phyloP scores from a whole-genome alignment of 2,888 invertebrate genomes.

The Girardia tigrina region DNA sequence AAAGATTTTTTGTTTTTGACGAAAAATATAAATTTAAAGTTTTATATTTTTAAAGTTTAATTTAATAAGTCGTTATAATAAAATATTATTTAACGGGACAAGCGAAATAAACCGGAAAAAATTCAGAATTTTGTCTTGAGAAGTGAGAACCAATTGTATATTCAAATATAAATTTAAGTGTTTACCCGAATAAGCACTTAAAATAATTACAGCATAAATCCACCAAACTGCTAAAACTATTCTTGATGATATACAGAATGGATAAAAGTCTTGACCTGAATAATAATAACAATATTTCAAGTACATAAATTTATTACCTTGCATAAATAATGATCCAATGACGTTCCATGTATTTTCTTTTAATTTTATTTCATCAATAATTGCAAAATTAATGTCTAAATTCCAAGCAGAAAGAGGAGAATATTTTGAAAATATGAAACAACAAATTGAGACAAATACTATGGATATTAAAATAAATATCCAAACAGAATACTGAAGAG shows the following conservation, averaged over 20 bases:
- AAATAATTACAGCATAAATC: conserved; percentile 19
- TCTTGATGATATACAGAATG: conserved; percentile 28
- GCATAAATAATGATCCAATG: conserved; percentile 18
- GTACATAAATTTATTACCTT: not conserved
- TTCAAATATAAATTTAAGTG: no score
- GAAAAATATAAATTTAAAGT: no score
- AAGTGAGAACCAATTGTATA: no score
- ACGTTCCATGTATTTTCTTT: conserved; percentile 9
- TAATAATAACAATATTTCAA: not conserved
- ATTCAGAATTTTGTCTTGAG: no score
- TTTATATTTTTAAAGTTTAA: no score
- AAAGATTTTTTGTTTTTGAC: no score
- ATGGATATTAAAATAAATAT: not conserved
- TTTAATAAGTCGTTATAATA: no score
- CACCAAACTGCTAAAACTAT: conserved; percentile 30
- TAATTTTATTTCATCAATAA: not conserved
- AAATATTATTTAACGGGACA: no score
- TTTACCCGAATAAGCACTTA: conserved; percentile 24
- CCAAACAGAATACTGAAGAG: not conserved
- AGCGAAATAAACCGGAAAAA: no score
- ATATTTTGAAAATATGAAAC: not conserved
- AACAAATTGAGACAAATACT: not conserved
- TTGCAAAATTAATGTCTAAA: not conserved
- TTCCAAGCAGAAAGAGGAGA: conserved; percentile 3
- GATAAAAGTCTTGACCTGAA: conserved; percentile 30